Base-by-base conservation (phyloP, 1,140 invertebrate genomes). In the Drosophila rufa region DNA sequence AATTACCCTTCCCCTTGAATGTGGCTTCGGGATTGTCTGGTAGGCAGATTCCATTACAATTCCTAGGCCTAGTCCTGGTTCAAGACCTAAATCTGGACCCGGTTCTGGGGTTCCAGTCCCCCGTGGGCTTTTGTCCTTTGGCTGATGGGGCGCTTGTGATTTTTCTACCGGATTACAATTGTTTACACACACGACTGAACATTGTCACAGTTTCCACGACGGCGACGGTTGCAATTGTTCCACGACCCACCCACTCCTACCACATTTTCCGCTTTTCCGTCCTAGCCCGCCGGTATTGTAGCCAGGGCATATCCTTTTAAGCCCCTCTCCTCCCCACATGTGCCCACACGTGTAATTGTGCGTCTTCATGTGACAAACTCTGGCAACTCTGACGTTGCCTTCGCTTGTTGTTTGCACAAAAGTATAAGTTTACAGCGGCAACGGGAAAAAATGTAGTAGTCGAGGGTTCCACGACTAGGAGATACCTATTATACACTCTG, bases 121-220 rank as follows among this genome's bases (percentile, higher is more conserved):
- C 43, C 45, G 22, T 59, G 71, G 71, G 62, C 36, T 58, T 82
- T 82, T 59, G 57, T 80, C 60, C 65, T 61, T 57, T 81, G 53
- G 65, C 55, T 61, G 58, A 36, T 75, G 55, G 67, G 62, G 61
- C 74, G 80, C 75, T 80, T 86, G 82, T 86, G 82, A 86, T 86
- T 86, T 86, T 79, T 86, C 82, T 86, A 86, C 82, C 82, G 82
- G 82, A 82, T 86, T 86, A 86, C 82, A 86, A 86, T 86, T 86
- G 82, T 86, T 86, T 82, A 86, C 82, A 86, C 83, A 86, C 82
- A 86, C 82, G 82, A 86, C 61, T 86, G 82, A 85, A 86, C 82
- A 86, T 86, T 86, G 82, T 86, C 70, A 86, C 82, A 86, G 82
- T 86, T 86, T 86, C 75, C 64, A 81, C 74, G 47, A 70, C 73